A percentile compares a stretch with the other conserved stretches of the same genome.
Evolutionary conservation across 2,113 vertebrate genomes (phyloP).

Genomic region (Todiramphus chloris): DNA sequence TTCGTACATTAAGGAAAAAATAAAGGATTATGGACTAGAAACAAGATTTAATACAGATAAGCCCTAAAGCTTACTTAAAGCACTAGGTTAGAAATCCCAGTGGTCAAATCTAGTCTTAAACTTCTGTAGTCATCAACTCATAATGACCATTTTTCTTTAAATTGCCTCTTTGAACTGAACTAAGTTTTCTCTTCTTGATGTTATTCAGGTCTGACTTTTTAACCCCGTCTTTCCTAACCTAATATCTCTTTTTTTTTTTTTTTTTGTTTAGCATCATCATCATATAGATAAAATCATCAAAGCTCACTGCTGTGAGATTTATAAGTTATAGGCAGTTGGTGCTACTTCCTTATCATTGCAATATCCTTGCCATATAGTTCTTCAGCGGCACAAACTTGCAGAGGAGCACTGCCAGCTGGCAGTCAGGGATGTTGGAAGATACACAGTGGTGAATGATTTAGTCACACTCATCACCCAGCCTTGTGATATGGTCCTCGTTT

Average conservation of each 20-base stretch:
- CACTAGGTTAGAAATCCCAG: not conserved
- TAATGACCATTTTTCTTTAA: not conserved
- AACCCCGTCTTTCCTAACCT: not conserved
- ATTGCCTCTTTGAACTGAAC: not conserved
- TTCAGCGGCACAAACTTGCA: not conserved
- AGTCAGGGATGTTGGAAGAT: not conserved
- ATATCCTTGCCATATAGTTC: not conserved
- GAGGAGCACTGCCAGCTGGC: not conserved
- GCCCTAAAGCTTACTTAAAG: not conserved
- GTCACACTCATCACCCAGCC: not conserved
- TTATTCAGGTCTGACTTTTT: not conserved
- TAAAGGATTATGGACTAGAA: not conserved
- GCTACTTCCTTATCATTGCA: not conserved
- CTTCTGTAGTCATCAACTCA: not conserved
- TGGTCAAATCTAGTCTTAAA: not conserved
- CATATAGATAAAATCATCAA: not conserved
- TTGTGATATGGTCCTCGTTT: not conserved
- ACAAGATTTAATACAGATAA: not conserved
- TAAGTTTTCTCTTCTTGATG: not conserved
- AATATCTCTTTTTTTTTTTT: not conserved
- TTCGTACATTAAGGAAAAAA: not conserved
- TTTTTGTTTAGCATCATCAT: not conserved
- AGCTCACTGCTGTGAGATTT: not conserved
- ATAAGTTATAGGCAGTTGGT: not conserved
- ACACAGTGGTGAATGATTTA: fast-evolving